Percentiles rank a stretch among this genome's conserved stretches.
Conservation (phyloP, 2,888 invertebrate species). For the Sarcophaga subvicina region DNA sequence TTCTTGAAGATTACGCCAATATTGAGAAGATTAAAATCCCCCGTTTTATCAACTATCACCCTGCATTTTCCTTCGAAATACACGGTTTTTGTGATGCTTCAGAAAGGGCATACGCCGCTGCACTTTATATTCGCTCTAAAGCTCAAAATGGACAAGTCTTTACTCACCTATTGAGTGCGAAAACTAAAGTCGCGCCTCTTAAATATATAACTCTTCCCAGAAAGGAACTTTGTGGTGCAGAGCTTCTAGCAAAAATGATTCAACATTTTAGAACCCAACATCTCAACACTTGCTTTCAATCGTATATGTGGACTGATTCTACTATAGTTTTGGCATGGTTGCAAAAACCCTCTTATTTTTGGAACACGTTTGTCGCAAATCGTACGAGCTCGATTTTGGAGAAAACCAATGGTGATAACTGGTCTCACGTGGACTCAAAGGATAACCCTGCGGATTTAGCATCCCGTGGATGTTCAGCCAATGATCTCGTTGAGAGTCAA, state of each 20-base stretch:
- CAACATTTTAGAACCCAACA: background rate
- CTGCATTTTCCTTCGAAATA: constrained; percentile 10
- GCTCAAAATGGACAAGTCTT: constrained; percentile 4
- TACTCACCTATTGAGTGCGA: constrained; percentile 41
- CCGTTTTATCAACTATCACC: background rate
- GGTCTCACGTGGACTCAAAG: constrained; percentile 54
- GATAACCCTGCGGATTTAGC: background rate
- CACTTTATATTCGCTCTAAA: constrained; percentile 35
- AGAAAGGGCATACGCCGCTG: background rate
- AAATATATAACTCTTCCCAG: constrained; percentile 19
- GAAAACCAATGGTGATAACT: constrained; percentile 10
- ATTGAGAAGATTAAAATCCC: background rate
- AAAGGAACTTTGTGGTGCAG: background rate
- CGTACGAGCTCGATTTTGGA: constrained; percentile 35
- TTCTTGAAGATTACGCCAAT: background rate
- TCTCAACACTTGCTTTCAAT: background rate
- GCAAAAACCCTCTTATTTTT: constrained; percentile 32
- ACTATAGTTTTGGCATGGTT: constrained; percentile 25
- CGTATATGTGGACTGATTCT: constrained; percentile 4
- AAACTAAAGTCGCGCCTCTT: constrained; percentile 39
- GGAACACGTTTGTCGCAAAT: constrained; percentile 58
- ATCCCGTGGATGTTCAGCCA: constrained; percentile 44
- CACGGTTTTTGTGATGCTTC: constrained; percentile 55
- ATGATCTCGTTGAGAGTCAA: constrained; percentile 28
- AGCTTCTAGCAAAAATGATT: constrained; percentile 27